These are phyloP conservation scores for Drosophila sulfurigaster DNA, from an alignment of 1,140 invertebrate genomes.

Conservation along the genomic window DNA sequence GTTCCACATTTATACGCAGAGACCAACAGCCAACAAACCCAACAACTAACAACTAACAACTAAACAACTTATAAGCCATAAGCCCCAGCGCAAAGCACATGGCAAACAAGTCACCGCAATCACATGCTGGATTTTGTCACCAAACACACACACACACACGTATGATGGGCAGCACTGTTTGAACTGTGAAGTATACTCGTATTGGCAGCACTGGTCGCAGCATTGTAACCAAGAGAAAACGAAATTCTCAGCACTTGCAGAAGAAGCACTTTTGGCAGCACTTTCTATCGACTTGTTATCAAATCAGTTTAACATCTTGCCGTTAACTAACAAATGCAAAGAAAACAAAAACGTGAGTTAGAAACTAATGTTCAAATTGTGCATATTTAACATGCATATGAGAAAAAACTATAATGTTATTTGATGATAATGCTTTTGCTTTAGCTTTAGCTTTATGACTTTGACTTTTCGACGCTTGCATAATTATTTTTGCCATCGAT, in stretches of 20 bases:
- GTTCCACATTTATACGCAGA: conserved; percentile 15
- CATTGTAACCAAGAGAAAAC: no score
- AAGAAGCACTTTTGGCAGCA: no score
- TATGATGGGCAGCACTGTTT: background rate
- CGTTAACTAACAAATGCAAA: background rate
- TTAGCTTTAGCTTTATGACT: no score
- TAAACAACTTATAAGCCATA: background rate
- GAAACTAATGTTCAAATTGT: no score
- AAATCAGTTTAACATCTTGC: background rate
- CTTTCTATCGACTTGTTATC: no score
- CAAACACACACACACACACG: background rate
- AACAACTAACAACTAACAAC: no score
- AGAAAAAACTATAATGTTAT: no score
- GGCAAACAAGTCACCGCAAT: conserved; percentile 6
- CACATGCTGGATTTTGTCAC: background rate
- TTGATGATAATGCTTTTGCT: no score
- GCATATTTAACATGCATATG: no score
- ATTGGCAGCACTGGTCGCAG: background rate
- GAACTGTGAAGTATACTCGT: background rate
- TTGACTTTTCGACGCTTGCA: no score
- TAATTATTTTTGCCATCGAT: background rate
- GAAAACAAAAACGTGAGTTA: no score
- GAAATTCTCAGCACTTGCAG: no score
- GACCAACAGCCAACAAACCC: background rate
- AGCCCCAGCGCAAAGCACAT: background rate